Percentiles rank a stretch among this genome's conserved stretches.
Conservation (phyloP, 2,888 invertebrate species). For the Listrodromus nycthemerus region DNA sequence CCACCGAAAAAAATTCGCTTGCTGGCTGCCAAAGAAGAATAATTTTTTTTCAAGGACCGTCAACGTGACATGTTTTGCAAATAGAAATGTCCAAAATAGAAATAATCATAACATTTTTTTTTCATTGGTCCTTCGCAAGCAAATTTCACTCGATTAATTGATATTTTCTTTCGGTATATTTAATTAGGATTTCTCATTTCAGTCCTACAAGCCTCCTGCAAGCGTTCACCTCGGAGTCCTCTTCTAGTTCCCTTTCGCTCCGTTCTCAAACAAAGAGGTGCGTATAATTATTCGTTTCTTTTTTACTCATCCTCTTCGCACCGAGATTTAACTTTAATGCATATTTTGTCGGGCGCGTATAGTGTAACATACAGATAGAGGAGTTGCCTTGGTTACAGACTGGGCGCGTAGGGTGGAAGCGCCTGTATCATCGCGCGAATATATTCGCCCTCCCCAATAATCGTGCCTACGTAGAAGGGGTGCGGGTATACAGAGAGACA, state of each 20-base stretch:
- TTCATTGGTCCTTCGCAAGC: too few species aligned
- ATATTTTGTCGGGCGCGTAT: conserved; percentile 29
- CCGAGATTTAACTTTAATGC: conserved; percentile 48
- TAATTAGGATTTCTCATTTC: neutral
- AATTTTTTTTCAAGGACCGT: too few species aligned
- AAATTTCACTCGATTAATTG: too few species aligned
- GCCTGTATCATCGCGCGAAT: conserved; percentile 65
- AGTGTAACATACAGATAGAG: conserved; percentile 3
- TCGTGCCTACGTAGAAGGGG: conserved; percentile 56
- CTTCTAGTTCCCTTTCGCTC: neutral
- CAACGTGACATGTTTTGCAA: too few species aligned
- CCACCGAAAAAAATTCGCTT: too few species aligned
- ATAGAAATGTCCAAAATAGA: too few species aligned
- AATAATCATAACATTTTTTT: too few species aligned
- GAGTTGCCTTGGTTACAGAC: conserved; percentile 63
- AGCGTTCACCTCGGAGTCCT: neutral
- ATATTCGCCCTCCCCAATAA: conserved; percentile 60
- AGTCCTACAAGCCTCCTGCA: neutral
- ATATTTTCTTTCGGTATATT: neutral
- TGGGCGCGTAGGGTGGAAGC: conserved; percentile 46
- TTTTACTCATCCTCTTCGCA: neutral
- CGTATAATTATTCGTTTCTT: conserved; percentile 15
- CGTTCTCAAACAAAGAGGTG: neutral
- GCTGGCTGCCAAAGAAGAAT: too few species aligned
- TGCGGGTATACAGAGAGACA: conserved; percentile 54